Percentiles rank a stretch among this genome's conserved stretches.
phyloP scores from a whole-genome alignment of 2,888 invertebrate species.

The Plebejus melissa region DNA sequence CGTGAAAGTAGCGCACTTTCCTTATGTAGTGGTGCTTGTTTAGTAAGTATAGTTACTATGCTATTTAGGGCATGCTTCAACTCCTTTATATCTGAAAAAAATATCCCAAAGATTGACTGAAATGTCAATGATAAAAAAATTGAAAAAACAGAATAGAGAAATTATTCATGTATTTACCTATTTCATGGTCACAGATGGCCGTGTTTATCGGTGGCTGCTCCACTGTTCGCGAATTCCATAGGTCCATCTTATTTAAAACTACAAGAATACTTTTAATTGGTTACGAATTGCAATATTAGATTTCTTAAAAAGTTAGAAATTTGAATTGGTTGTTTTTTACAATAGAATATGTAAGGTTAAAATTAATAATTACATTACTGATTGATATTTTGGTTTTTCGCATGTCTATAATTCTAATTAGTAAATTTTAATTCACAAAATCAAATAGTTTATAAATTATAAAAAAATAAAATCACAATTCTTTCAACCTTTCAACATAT shows the following conservation, averaged over 20 bases:
- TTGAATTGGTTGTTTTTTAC: too few species aligned
- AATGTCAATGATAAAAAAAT: neutral
- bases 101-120: neutral
- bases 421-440: too few species aligned
- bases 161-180: constrained; percentile 44
- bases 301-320: too few species aligned
- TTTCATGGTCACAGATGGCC: constrained; percentile 40
- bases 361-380: too few species aligned
- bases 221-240: constrained; percentile 58
- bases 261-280: too few species aligned
- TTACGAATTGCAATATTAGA: too few species aligned
- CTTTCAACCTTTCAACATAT: too few species aligned
- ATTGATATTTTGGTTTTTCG: too few species aligned
- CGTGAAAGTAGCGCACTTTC: constrained; percentile 78
- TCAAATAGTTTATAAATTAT: too few species aligned
- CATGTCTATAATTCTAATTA: too few species aligned
- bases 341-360: too few species aligned
- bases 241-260: constrained; percentile 49
- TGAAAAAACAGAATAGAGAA: neutral
- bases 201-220: constrained; percentile 63
- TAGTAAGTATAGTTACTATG: constrained; percentile 52
- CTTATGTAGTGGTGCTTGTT: constrained; percentile 70
- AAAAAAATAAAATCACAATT: too few species aligned
- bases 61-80: constrained; percentile 50
- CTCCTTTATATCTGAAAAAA: constrained; percentile 53